A percentile compares a stretch with the other conserved stretches of the same genome.
Evolutionary conservation across 2,113 vertebrate species (phyloP).

Genomic region (Sinocyclocheilus anshuiensis): DNA sequence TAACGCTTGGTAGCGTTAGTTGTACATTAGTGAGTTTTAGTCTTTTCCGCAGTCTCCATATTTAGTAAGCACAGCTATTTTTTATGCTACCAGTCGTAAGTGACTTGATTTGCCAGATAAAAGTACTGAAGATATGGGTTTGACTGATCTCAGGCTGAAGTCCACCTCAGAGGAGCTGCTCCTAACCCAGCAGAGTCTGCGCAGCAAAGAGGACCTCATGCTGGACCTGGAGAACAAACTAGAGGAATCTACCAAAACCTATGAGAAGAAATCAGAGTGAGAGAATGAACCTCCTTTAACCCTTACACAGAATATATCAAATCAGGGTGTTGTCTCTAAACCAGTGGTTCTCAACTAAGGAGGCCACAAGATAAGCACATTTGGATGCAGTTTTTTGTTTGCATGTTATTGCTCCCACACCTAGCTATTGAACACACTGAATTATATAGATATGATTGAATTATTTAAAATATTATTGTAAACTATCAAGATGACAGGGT

Average conservation of each 20-base stretch:
- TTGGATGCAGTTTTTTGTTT: no score
- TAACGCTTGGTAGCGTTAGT: not conserved
- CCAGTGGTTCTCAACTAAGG: not conserved
- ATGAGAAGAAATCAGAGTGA: slow-evolving; percentile 91
- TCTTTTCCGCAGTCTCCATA: not conserved
- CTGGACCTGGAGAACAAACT: slow-evolving; percentile 87
- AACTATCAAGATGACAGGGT: no score
- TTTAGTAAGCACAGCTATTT: not conserved
- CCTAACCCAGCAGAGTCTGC: slow-evolving; percentile 87
- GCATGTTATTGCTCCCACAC: no score
- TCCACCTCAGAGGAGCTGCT: slow-evolving; percentile 86
- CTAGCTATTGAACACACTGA: no score
- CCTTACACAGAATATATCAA: not conserved
- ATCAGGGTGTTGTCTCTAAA: not conserved
- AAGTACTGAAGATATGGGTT: not conserved
- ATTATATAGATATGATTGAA: no score
- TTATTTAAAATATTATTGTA: no score
- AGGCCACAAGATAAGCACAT: not conserved
- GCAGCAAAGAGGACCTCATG: slow-evolving; percentile 86
- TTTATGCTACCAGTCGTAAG: not conserved
- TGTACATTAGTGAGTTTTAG: not conserved
- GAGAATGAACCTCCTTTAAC: not conserved
- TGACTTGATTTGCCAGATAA: not conserved
- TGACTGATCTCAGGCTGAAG: slow-evolving; percentile 78
- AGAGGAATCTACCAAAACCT: slow-evolving; percentile 83